These are phyloP conservation scores for Copsychus sechellarum DNA, from an alignment of 2,113 vertebrate species.

Conservation along the genomic window DNA sequence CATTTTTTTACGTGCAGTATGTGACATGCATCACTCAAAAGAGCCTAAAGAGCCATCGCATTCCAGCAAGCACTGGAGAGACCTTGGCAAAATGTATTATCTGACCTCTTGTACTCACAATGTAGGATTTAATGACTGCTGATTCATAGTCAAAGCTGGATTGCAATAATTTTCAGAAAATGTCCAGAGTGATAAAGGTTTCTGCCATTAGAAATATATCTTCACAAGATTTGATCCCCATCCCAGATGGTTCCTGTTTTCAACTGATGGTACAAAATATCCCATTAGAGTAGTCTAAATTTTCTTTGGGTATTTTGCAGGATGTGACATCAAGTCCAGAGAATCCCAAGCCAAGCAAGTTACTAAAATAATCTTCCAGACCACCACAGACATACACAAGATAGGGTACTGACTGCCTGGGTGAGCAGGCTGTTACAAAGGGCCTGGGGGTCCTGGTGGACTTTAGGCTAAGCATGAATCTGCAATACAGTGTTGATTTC, in stretches of 20 bases:
- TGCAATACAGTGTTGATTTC: rapidly evolving
- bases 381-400: not conserved
- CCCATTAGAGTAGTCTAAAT: not conserved
- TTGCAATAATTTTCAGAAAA: constrained; percentile 43
- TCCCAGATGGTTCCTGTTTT: not conserved
- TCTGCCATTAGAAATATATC: constrained; percentile 8
- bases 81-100: constrained; percentile 34
- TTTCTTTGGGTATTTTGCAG: constrained; percentile 6
- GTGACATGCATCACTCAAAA: constrained; percentile 29
- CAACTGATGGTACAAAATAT: constrained; percentile 7
- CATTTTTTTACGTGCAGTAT: not conserved
- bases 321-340: not conserved
- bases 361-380: not conserved
- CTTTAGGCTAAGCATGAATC: not conserved
- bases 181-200: constrained; percentile 20
- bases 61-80: constrained; percentile 18
- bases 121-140: constrained; percentile 45
- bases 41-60: not conserved
- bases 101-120: constrained; percentile 1
- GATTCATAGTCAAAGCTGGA: constrained; percentile 25
- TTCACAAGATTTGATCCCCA: not conserved
- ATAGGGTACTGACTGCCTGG: not conserved
- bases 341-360: not conserved
- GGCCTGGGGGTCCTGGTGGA: not conserved
- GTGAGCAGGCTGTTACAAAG: not conserved